A percentile compares a stretch with the other conserved stretches of the same genome.
Evolutionary conservation across 2,113 vertebrate species (phyloP).

Genomic region (Corythaixoides concolor): DNA sequence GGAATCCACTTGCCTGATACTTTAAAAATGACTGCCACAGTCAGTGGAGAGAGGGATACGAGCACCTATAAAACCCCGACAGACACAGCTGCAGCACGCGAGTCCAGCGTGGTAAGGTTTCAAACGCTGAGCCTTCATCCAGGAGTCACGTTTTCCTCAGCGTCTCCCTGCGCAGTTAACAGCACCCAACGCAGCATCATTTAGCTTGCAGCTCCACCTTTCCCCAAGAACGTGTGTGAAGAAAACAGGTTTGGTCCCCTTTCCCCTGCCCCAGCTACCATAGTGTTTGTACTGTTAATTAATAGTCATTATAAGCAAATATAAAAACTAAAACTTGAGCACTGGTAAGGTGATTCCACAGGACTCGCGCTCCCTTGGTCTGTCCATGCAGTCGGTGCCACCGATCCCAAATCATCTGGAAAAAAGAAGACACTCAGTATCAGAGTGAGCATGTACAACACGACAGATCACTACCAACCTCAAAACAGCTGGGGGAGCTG

Average conservation of each 20-base stretch:
- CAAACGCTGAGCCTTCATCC: not conserved
- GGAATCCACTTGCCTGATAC: not conserved
- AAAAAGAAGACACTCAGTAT: not conserved
- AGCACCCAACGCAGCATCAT: not conserved
- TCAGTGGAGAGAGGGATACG: not conserved
- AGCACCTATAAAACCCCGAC: not conserved
- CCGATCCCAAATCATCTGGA: conserved; percentile 31
- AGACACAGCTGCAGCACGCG: not conserved
- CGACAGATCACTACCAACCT: not conserved
- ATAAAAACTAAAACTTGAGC: not conserved
- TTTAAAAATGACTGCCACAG: not conserved
- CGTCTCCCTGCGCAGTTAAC: not conserved
- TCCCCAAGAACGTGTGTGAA: not conserved
- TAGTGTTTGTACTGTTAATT: not conserved
- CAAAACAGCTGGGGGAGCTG: not conserved
- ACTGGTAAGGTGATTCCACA: not conserved
- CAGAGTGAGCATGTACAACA: not conserved
- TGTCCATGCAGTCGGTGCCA: rapidly evolving
- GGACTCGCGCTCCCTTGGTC: not conserved
- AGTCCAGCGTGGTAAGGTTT: not conserved
- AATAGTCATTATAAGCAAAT: conserved; percentile 21
- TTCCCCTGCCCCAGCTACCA: not conserved
- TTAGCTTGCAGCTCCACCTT: not conserved
- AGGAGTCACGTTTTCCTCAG: not conserved
- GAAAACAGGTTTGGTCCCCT: conserved; percentile 41